A percentile compares a stretch with the other conserved stretches of the same genome.
Conservation (phyloP, 30 jellyfish, hydroid and myxozoan species). For the Aurelia sp. region DNA sequence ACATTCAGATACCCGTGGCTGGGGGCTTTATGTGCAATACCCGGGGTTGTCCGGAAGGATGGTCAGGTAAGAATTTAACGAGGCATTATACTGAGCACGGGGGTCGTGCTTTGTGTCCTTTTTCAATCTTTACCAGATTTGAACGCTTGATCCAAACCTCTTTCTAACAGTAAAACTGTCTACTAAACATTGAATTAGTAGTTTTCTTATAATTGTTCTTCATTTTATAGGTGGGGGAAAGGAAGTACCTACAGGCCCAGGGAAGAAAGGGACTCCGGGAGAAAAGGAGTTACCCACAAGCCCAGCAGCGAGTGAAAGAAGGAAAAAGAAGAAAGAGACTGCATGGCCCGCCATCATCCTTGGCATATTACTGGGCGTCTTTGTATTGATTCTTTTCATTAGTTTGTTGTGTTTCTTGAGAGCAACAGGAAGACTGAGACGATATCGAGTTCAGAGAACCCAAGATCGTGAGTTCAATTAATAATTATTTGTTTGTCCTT, state of each 20-base stretch:
- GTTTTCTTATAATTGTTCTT: not conserved
- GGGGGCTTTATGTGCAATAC: too few relatives aligned
- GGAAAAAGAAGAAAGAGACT: conserved; percentile 32
- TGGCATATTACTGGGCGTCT: conserved; percentile 77
- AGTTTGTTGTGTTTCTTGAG: conserved; percentile 83
- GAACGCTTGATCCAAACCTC: too few relatives aligned
- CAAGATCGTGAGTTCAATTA: conserved; percentile 27
- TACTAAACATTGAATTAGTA: too few relatives aligned
- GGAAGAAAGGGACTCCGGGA: conserved; percentile 30
- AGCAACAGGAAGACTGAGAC: conserved; percentile 72
- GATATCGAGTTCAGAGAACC: conserved; percentile 26
- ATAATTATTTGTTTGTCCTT: too few relatives aligned
- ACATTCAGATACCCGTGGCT: too few relatives aligned
- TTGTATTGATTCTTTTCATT: conserved; percentile 75
- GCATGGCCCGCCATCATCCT: conserved; percentile 79
- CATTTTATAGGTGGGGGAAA: conserved; percentile 43
- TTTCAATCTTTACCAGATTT: too few relatives aligned
- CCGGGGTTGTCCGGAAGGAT: too few relatives aligned
- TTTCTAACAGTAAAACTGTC: too few relatives aligned
- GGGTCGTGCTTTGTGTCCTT: too few relatives aligned
- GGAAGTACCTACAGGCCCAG: conserved; percentile 20
- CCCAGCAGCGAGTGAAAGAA: conserved; percentile 25
- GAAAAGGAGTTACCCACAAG: conserved; percentile 17
- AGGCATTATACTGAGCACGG: too few relatives aligned
- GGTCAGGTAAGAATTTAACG: too few relatives aligned